Evolutionary conservation across 2,888 invertebrate species (phyloP).

Genomic region (Gnatocerus cornutus): DNA sequence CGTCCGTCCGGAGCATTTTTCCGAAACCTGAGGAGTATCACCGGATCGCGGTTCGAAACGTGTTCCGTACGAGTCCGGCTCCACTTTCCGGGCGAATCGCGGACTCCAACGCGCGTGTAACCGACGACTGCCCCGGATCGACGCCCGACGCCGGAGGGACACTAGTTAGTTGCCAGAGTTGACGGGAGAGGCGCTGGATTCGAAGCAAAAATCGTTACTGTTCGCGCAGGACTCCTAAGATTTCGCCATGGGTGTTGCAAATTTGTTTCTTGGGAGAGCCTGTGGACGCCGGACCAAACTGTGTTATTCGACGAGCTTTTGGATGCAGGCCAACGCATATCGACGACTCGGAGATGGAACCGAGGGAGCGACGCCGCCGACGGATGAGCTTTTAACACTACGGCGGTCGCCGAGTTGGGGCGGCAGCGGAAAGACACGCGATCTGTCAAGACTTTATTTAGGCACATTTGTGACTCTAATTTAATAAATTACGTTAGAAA

Average conservation of each 20-base stretch:
- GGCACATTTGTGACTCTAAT: background rate
- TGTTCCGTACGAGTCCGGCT: slow-evolving; percentile 20
- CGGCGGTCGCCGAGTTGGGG: slow-evolving; percentile 4
- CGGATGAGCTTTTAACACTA: slow-evolving; percentile 9
- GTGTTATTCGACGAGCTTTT: slow-evolving; percentile 15
- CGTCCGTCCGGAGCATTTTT: slow-evolving; percentile 4
- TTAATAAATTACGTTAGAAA: too few relatives aligned
- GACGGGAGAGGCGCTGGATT: slow-evolving; percentile 63
- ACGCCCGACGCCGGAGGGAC: slow-evolving; percentile 68
- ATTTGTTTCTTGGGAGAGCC: slow-evolving; percentile 43
- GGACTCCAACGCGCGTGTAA: slow-evolving; percentile 65
- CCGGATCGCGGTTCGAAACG: slow-evolving; percentile 24
- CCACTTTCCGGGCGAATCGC: slow-evolving; percentile 56
- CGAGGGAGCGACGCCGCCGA: background rate
- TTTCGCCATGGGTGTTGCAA: slow-evolving; percentile 48
- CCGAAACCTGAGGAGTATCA: background rate
- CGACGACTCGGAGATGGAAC: slow-evolving; percentile 11
- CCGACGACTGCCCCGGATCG: slow-evolving; percentile 67
- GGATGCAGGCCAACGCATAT: slow-evolving; percentile 33
- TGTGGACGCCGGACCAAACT: slow-evolving; percentile 5
- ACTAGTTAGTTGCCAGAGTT: slow-evolving; percentile 64
- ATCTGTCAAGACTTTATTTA: background rate
- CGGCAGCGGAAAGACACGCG: background rate
- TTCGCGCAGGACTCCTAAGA: slow-evolving; percentile 66
- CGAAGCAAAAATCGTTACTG: slow-evolving; percentile 70